Conservation (phyloP, 2,888 invertebrate genomes). For the Alentia gelatinosa region DNA sequence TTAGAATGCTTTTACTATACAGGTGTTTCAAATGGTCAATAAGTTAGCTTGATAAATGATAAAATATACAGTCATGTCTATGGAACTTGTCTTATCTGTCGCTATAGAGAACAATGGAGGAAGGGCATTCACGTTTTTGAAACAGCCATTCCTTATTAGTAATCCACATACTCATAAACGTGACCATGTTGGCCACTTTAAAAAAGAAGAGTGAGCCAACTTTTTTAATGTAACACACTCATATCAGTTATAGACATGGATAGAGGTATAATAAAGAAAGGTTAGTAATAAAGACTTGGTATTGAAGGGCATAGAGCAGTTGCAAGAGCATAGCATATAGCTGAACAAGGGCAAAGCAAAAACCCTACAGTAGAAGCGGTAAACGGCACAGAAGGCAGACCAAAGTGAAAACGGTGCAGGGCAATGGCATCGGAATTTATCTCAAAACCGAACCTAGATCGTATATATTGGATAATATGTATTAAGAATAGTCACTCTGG, state of each 20-base stretch:
- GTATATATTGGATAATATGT: background rate
- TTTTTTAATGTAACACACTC: background rate
- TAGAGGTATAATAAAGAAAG: background rate
- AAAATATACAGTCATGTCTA: too few relatives aligned
- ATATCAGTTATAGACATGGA: conserved; percentile 28
- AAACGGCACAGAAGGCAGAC: conserved; percentile 4
- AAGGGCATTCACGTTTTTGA: too few relatives aligned
- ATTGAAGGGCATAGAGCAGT: background rate
- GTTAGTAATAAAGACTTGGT: background rate
- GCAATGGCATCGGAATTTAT: background rate
- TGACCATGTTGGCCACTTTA: background rate
- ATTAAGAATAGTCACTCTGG: background rate
- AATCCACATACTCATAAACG: background rate
- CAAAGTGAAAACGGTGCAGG: conserved; percentile 27
- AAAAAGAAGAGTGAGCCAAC: background rate
- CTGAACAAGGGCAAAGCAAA: background rate
- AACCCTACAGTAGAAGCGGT: background rate
- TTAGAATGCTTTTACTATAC: too few relatives aligned
- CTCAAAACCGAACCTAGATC: background rate
- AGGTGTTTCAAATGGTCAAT: too few relatives aligned
- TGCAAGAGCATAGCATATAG: background rate
- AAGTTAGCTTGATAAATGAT: too few relatives aligned
- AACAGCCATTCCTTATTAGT: background rate
- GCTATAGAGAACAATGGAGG: too few relatives aligned
- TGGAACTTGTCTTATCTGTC: too few relatives aligned